These are phyloP conservation scores for Tangara arthus DNA, from an alignment of 2,797 vertebrate genomes.

Conservation along the genomic window DNA sequence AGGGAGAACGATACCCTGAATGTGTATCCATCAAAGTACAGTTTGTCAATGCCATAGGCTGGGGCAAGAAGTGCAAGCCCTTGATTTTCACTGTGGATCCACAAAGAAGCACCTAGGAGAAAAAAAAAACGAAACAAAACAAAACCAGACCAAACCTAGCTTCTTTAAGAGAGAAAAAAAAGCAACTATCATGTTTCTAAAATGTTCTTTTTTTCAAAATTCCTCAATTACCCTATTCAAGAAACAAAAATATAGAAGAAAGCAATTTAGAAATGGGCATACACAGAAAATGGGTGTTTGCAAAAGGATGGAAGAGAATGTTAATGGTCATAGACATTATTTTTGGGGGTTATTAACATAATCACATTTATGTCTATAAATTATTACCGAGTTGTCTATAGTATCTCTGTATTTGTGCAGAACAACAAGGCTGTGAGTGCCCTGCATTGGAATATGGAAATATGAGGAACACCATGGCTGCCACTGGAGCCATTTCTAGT, in stretches of 20 bases:
- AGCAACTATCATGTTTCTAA: not conserved
- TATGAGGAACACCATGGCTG: not conserved
- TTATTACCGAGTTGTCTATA: not conserved
- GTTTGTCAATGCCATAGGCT: slow-evolving; percentile 72
- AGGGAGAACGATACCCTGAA: slow-evolving; percentile 68
- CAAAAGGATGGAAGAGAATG: not conserved
- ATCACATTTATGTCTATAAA: not conserved
- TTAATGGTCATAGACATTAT: not conserved
- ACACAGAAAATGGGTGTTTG: not conserved
- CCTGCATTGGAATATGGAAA: not conserved
- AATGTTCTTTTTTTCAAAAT: not conserved
- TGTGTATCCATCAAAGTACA: slow-evolving; percentile 67
- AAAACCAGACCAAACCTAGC: not conserved
- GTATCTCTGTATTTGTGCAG: not conserved
- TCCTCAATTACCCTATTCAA: not conserved
- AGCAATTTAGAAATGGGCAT: not conserved
- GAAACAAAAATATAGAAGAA: not conserved
- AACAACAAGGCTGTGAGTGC: not conserved
- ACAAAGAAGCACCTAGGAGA: slow-evolving; percentile 44
- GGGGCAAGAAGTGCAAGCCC: slow-evolving; percentile 72
- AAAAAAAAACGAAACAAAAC: not conserved
- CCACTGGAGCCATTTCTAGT: not conserved
- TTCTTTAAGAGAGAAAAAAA: not conserved
- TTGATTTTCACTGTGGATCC: slow-evolving; percentile 58
- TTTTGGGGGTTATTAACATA: not conserved